These are phyloP conservation scores for Zygothrica quintamaculata DNA, from an alignment of 2,888 invertebrate species.

Conservation along the genomic window DNA sequence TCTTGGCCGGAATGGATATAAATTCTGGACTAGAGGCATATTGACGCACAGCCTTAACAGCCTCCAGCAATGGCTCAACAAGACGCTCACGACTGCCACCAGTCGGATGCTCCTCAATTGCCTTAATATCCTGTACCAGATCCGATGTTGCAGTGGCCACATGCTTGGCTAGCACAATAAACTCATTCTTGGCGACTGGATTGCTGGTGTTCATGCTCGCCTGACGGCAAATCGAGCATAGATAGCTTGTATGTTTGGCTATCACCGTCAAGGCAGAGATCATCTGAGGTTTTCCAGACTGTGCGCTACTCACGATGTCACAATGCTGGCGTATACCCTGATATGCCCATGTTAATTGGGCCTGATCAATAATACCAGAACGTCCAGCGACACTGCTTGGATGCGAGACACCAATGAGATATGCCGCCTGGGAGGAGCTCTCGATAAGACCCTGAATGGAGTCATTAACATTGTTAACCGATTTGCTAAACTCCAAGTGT, in stretches of 20 bases:
- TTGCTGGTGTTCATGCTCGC: constrained; percentile 96
- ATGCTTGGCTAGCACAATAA: constrained; percentile 98
- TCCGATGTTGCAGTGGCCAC: constrained; percentile 98
- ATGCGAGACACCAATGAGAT: constrained; percentile 96
- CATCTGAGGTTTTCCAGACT: constrained; percentile 92
- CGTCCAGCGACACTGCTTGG: constrained; percentile 94
- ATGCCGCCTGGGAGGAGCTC: constrained; percentile 97
- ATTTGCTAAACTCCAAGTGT: constrained; percentile 92
- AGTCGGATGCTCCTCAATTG: constrained; percentile 92
- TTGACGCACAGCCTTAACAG: constrained; percentile 95
- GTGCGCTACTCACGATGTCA: constrained; percentile 89
- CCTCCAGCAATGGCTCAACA: constrained; percentile 93
- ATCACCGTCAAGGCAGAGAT: constrained; percentile 96
- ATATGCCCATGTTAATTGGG: constrained; percentile 93
- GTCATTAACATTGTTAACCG: constrained; percentile 92
- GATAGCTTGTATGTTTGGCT: constrained; percentile 97
- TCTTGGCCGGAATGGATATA: constrained; percentile 95
- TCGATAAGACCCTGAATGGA: constrained; percentile 97
- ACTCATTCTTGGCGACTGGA: constrained; percentile 96
- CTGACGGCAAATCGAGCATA: constrained; percentile 97
- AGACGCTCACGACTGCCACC: constrained; percentile 90
- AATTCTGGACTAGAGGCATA: constrained; percentile 98
- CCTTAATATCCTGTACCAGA: constrained; percentile 97
- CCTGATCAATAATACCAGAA: constrained; percentile 94
- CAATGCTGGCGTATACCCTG: constrained; percentile 96